Evolutionary conservation across 1,140 invertebrate genomes (phyloP).

Genomic region (Bombus turneri): DNA sequence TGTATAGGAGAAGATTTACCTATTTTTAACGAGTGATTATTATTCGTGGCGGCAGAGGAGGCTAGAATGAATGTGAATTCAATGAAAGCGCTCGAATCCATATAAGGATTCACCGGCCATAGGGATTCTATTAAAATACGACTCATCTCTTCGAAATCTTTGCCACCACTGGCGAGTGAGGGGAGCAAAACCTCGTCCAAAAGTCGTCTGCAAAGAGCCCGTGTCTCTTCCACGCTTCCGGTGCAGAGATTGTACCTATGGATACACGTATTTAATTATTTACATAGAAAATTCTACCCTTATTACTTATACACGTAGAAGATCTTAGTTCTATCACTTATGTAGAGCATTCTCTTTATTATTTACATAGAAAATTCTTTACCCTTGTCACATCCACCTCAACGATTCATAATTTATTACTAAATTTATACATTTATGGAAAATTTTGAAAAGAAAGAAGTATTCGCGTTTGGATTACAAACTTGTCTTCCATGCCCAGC

Average conservation of each 20-base stretch:
- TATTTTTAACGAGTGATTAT: constrained; percentile 75
- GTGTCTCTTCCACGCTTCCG: constrained; percentile 75
- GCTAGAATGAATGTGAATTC: constrained; percentile 77
- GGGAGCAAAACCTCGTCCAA: constrained; percentile 78
- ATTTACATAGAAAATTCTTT: too few relatives aligned
- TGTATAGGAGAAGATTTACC: constrained; percentile 57
- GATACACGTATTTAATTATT: neutral
- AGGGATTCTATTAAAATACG: constrained; percentile 74
- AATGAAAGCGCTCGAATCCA: constrained; percentile 78
- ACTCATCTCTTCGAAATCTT: constrained; percentile 76
- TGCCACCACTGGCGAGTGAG: constrained; percentile 60
- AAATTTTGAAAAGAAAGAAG: neutral
- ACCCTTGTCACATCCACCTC: too few relatives aligned
- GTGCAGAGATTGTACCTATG: constrained; percentile 83
- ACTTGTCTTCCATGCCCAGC: constrained; percentile 92
- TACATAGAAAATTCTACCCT: too few relatives aligned
- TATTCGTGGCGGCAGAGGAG: constrained; percentile 70
- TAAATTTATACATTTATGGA: too few relatives aligned
- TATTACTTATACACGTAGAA: too few relatives aligned
- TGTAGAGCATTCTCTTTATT: too few relatives aligned
- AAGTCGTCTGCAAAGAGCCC: constrained; percentile 74
- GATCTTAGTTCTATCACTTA: too few relatives aligned
- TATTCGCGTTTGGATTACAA: constrained; percentile 31
- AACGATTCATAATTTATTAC: too few relatives aligned
- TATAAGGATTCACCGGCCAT: constrained; percentile 79